A percentile compares a stretch with the other conserved stretches of the same genome.
These are phyloP conservation scores for Atrichornis clamosus DNA, from an alignment of 2,113 vertebrate genomes.

Conservation along the genomic window DNA sequence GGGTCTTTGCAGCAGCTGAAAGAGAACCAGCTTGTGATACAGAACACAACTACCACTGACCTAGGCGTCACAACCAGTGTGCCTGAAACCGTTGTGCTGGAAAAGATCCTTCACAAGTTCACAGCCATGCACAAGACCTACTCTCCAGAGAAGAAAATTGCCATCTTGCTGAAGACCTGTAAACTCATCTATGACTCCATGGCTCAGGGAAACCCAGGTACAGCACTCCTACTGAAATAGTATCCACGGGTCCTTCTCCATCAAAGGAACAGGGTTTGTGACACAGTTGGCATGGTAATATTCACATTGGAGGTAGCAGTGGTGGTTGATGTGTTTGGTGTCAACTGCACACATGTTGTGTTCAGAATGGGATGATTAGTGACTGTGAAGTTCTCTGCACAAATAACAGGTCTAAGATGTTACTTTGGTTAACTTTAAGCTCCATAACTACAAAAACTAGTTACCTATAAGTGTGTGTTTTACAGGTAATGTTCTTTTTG, in stretches of 20 bases:
- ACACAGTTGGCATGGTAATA: not conserved
- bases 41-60: constrained; percentile 90
- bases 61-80: constrained; percentile 90
- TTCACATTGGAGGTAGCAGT: not conserved
- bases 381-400: not conserved
- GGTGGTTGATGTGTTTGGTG: not conserved
- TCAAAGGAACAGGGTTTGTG: not conserved
- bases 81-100: constrained; percentile 85
- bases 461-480: not conserved
- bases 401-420: not conserved
- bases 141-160: constrained; percentile 93
- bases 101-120: constrained; percentile 91
- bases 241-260: not conserved
- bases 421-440: not conserved
- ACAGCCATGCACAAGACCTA: constrained; percentile 86
- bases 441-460: not conserved
- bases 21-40: constrained; percentile 87
- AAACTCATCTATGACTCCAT: constrained; percentile 98
- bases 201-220: constrained; percentile 90
- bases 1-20: constrained; percentile 81
- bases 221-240: not conserved
- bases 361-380: not conserved
- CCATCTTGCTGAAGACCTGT: constrained; percentile 91
- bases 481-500: not conserved
- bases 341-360: not conserved